A percentile compares a stretch with the other conserved stretches of the same genome.
Evolutionary conservation across 2,797 vertebrate species (phyloP).

Genomic region (Triplophysa bombifrons): DNA sequence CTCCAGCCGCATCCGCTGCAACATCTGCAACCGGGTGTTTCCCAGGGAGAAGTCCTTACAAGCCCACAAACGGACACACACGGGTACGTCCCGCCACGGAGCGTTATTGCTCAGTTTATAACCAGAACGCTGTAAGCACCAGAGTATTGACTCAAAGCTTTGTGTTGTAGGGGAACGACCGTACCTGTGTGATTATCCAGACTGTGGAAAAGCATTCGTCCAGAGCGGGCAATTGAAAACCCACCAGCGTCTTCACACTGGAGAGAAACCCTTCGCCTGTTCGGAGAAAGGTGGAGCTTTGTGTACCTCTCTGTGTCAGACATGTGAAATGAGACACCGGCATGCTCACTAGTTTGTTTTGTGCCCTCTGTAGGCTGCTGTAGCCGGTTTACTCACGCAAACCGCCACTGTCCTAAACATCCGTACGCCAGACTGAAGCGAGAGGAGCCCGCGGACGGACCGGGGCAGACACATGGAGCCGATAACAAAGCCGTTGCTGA

Average conservation of each 20-base stretch:
- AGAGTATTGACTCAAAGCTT: not conserved
- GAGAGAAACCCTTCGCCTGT: slow-evolving; percentile 98
- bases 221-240: slow-evolving; percentile 99
- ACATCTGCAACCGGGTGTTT: slow-evolving; percentile 96
- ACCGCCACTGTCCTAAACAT: slow-evolving; percentile 96
- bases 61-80: slow-evolving; percentile 97
- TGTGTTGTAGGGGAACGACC: slow-evolving; percentile 88
- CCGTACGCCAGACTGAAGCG: slow-evolving; percentile 93
- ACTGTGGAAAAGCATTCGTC: slow-evolving; percentile 96
- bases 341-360: not conserved
- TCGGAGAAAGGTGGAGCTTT: slow-evolving; percentile 88
- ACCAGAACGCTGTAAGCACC: not conserved
- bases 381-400: slow-evolving; percentile 96
- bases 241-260: slow-evolving; percentile 97
- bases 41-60: slow-evolving; percentile 96
- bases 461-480: slow-evolving; percentile 83
- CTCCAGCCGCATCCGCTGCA: slow-evolving; percentile 94
- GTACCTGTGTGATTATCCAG: slow-evolving; percentile 96
- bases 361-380: slow-evolving; percentile 80
- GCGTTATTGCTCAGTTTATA: not conserved
- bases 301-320: not conserved
- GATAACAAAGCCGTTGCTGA: slow-evolving; percentile 96
- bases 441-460: slow-evolving; percentile 85
- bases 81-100: slow-evolving; percentile 73
- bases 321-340: not conserved